Evolutionary conservation across 2,888 invertebrate genomes (phyloP), one percentile per base, ranked within the genome.

Genomic region (Tetragnatha montana): DNA sequence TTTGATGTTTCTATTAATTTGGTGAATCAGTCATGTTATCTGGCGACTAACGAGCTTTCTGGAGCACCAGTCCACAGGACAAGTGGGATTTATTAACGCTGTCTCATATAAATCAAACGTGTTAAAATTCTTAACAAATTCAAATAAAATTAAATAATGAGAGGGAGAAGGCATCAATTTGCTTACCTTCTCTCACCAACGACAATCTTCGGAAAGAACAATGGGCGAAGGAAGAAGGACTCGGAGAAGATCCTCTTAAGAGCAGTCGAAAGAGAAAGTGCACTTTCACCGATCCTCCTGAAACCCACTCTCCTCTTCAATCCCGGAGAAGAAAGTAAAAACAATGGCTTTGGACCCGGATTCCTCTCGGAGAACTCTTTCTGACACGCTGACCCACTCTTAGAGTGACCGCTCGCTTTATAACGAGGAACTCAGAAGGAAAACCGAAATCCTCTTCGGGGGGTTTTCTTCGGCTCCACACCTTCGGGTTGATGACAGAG

Each of bases 241-340:
- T 73, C 21, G n/a, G 35, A 35, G 35, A 35, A 35, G 35, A 60
- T 82, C 51, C 21, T 12, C 82, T 73, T 70, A 69, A 8, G 35
- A 35, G 49, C 76, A 7, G 47, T 69, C 19, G 10, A 47, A 76
- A 84, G 75, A 75, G 83, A 84, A 84, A 84, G 83, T 84, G 35
- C 69, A 76, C 83, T 84, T 76, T 84, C 83, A 69, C 74, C 47
- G 50, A 71, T 19, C 17, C 35, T 35, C 80, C n/a, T 22, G 12
- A 60, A 47, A 22, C 47, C 47, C 21, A 22, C 81, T 81, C 35
- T 35, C 35, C 4, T 35, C 60, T 8, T 1, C 49, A 78, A 81
- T 85, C 84, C 89, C 89, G 89, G 89, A 35, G 80, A 70, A 75
- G 84, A 84, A 88, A 88, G 88, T 88, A 80, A 83, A 88, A 85